A percentile compares a stretch with the other conserved stretches of the same genome.
Conservation (phyloP, 2,113 vertebrate species). For the Notiomystis cincta region DNA sequence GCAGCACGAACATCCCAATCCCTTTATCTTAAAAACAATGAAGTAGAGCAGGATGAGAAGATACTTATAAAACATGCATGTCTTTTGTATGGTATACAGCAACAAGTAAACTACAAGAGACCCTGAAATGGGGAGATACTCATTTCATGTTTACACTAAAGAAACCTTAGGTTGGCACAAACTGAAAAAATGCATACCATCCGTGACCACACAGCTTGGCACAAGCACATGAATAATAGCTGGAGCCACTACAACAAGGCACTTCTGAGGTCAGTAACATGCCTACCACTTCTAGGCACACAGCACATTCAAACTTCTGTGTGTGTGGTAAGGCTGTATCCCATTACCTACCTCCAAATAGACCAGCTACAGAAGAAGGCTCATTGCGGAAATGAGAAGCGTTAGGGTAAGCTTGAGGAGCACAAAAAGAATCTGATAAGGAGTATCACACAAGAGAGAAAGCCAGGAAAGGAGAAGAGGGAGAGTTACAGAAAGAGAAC, state of each 20-base stretch:
- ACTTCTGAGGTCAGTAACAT: not conserved
- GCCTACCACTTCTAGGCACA: not conserved
- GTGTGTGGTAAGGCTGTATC: not conserved
- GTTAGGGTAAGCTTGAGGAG: constrained; percentile 79
- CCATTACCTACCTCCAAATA: constrained; percentile 84
- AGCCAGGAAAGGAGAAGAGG: constrained; percentile 53
- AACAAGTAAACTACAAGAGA: not conserved
- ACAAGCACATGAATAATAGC: not conserved
- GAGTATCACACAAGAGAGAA: constrained; percentile 53
- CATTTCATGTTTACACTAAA: not conserved
- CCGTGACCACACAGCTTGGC: not conserved
- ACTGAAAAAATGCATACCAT: not conserved
- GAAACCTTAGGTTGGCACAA: not conserved
- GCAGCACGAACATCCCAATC: not conserved
- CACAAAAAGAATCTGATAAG: constrained; percentile 87
- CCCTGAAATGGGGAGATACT: constrained; percentile 54
- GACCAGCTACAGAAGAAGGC: constrained; percentile 83
- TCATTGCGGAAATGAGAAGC: constrained; percentile 83
- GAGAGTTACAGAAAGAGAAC: constrained; percentile 60
- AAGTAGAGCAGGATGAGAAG: not conserved
- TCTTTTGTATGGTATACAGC: not conserved
- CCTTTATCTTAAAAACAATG: not conserved
- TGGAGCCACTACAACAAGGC: not conserved
- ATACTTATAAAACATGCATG: not conserved
- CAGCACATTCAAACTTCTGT: not conserved